A percentile compares a stretch with the other conserved stretches of the same genome.
These are phyloP conservation scores for Neodiprion lecontei DNA, from an alignment of 1,140 invertebrate species.

Conservation along the genomic window DNA sequence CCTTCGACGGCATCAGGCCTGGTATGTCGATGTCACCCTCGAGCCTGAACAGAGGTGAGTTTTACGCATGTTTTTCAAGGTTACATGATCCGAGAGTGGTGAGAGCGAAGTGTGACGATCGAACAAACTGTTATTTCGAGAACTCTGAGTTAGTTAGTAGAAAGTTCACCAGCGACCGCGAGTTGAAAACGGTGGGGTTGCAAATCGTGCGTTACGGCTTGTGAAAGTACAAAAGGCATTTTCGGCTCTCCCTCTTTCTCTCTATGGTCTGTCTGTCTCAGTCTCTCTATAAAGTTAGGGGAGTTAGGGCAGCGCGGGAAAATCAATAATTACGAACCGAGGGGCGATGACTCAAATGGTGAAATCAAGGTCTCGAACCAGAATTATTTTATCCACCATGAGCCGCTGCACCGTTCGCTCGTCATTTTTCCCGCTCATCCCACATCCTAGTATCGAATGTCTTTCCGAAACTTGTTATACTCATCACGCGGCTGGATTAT, in stretches of 20 bases:
- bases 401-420: conserved; percentile 28
- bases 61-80: neutral
- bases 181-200: conserved; percentile 38
- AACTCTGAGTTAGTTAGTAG: neutral
- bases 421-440: neutral
- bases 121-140: neutral
- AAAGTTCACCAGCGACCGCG: neutral
- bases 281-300: conserved; percentile 56
- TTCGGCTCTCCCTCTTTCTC: conserved; percentile 49
- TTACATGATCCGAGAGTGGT: neutral
- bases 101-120: neutral
- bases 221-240: conserved; percentile 57
- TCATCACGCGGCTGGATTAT: too few relatives aligned
- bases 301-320: conserved; percentile 56
- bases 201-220: conserved; percentile 44
- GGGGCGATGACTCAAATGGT: conserved; percentile 62
- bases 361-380: conserved; percentile 58
- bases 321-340: conserved; percentile 63
- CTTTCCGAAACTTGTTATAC: neutral
- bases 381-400: conserved; percentile 48
- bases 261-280: conserved; percentile 38
- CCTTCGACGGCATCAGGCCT: conserved; percentile 55
- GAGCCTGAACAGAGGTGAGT: conserved; percentile 77
- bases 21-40: conserved; percentile 72
- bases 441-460: neutral